Percentiles rank a stretch among this genome's conserved stretches.
phyloP scores from a whole-genome alignment of 2,888 invertebrate genomes.

The Agrochola macilenta region DNA sequence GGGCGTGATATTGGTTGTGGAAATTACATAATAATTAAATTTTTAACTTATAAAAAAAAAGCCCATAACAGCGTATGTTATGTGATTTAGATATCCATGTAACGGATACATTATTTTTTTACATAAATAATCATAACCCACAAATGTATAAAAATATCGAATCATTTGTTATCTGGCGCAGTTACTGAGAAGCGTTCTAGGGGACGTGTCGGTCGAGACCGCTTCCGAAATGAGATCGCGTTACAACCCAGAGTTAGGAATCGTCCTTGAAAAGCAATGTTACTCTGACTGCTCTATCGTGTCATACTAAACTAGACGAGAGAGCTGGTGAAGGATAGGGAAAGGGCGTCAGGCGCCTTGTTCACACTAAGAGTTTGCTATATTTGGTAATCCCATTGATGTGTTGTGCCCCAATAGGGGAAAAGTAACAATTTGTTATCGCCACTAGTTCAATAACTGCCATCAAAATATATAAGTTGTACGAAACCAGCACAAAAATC shows the following conservation, averaged over 20 bases:
- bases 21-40: conserved; percentile 1
- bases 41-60: conserved; percentile 16
- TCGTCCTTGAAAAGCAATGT: conserved; percentile 50
- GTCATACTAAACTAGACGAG: conserved; percentile 40
- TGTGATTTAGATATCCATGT: conserved; percentile 23
- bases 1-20: conserved; percentile 31
- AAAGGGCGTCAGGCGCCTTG: conserved; percentile 23
- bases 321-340: conserved; percentile 51
- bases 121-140: conserved; percentile 45
- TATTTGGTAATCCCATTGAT: conserved; percentile 57
- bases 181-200: conserved; percentile 58
- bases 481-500: conserved; percentile 61
- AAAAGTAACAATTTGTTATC: conserved; percentile 53
- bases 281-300: conserved; percentile 48
- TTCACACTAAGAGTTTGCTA: conserved; percentile 41
- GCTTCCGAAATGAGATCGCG: conserved; percentile 76
- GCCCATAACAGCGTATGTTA: background rate
- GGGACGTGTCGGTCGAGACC: conserved; percentile 58
- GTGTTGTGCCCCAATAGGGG: conserved; percentile 64
- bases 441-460: conserved; percentile 63
- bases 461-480: conserved; percentile 62
- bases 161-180: conserved; percentile 58
- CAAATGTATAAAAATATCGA: conserved; percentile 62
- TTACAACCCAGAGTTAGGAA: conserved; percentile 69
- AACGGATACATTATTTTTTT: conserved; percentile 26